Evolutionary conservation across 2,888 invertebrate species (phyloP).

Genomic region (Halictus ligatus): DNA sequence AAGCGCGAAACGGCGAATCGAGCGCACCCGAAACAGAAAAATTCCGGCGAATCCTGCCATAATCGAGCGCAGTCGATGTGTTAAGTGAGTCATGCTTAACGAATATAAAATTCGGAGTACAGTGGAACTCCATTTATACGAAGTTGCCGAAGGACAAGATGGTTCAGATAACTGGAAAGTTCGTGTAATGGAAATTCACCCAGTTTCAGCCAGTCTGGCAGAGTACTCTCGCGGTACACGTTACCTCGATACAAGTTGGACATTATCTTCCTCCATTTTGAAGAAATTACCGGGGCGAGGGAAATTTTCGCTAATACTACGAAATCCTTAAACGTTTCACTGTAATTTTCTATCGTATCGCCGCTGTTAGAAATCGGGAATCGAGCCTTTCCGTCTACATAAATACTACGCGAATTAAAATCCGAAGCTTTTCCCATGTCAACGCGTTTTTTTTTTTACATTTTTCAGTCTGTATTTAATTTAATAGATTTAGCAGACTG

Average conservation of each 20-base stretch:
- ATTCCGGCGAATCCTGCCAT: neutral
- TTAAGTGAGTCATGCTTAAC: neutral
- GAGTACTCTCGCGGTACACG: neutral
- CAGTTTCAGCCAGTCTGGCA: neutral
- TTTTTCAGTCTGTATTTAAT: neutral
- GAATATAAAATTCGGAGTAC: constrained; percentile 17
- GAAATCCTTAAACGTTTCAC: neutral
- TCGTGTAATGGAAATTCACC: constrained; percentile 10
- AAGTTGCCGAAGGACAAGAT: constrained; percentile 6
- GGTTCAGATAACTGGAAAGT: constrained; percentile 1
- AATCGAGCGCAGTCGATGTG: neutral
- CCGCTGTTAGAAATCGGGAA: too few species aligned
- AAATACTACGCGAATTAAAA: too few species aligned
- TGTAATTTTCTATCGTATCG: neutral
- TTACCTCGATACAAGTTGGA: neutral
- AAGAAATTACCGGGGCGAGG: neutral
- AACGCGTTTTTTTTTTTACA: neutral
- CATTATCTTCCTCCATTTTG: neutral
- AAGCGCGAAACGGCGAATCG: too few species aligned
- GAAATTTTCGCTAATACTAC: neutral
- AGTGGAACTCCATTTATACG: constrained; percentile 14
- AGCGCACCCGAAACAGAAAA: neutral
- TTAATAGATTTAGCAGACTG: neutral
- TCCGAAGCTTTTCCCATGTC: neutral
- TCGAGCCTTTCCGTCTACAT: too few species aligned